These are phyloP conservation scores for Chromoteleia sp. DNA, from an alignment of 2,888 invertebrate species.

Conservation along the genomic window DNA sequence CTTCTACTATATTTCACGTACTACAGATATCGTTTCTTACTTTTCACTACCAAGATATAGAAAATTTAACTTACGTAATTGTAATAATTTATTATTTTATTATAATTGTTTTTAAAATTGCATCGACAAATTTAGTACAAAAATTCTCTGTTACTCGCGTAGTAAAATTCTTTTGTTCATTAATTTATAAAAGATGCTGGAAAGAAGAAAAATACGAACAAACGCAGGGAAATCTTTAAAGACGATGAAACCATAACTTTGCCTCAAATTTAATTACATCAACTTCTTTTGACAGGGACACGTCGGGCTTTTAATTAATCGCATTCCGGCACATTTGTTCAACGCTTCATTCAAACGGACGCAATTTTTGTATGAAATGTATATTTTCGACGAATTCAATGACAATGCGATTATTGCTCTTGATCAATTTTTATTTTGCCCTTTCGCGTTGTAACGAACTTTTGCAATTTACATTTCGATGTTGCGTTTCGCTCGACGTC, in stretches of 20 bases:
- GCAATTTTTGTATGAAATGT: constrained; percentile 8
- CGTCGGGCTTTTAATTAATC: constrained; percentile 24
- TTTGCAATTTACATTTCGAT: constrained; percentile 54
- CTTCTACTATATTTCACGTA: no score
- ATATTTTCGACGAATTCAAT: constrained; percentile 28
- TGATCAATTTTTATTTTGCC: constrained; percentile 20
- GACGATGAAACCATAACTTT: constrained; percentile 53
- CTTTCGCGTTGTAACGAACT: background rate
- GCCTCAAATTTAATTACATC: constrained; percentile 49
- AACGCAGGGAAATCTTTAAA: constrained; percentile 24
- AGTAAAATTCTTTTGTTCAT: constrained; percentile 3
- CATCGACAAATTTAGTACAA: no score
- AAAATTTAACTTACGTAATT: no score
- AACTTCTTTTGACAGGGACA: constrained; percentile 28
- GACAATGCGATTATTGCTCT: constrained; percentile 7
- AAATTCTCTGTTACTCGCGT: background rate
- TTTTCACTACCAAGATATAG: no score
- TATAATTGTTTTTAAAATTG: no score
- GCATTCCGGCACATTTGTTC: constrained; percentile 27
- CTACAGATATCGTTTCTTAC: no score
- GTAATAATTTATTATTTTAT: no score
- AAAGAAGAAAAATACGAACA: constrained; percentile 2
- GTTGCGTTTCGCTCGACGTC: background rate
- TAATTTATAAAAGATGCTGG: constrained; percentile 18
- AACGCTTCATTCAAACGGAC: constrained; percentile 2